These are phyloP conservation scores for Chauna torquata DNA, from an alignment of 2,113 vertebrate genomes.

Conservation along the genomic window DNA sequence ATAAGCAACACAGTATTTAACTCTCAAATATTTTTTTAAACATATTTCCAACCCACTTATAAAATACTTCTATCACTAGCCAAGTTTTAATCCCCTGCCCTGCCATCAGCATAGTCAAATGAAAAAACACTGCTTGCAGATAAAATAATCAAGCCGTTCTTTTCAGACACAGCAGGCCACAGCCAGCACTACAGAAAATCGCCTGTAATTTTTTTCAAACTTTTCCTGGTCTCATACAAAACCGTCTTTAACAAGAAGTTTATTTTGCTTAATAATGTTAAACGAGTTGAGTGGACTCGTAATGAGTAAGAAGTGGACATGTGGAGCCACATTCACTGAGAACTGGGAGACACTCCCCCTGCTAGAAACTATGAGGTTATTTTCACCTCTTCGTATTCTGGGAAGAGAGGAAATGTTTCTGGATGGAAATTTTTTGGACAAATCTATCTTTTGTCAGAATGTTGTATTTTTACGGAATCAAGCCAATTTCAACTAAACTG, in stretches of 20 bases:
- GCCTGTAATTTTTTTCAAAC: not conserved
- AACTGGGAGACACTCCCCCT: not conserved
- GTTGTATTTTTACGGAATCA: not conserved
- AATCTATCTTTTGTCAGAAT: not conserved
- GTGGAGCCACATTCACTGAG: not conserved
- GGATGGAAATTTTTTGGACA: not conserved
- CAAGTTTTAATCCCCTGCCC: not conserved
- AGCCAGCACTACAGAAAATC: not conserved
- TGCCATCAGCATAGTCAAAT: not conserved
- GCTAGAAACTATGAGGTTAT: not conserved
- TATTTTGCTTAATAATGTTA: not conserved
- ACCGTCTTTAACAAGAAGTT: not conserved
- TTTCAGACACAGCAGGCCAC: accelerated
- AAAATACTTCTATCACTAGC: not conserved
- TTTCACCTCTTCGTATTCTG: not conserved
- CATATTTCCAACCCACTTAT: not conserved
- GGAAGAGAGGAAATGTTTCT: not conserved
- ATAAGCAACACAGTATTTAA: not conserved
- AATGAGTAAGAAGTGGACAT: constrained; percentile 15
- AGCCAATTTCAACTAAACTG: not conserved
- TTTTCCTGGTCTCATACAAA: not conserved
- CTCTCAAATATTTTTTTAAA: not conserved
- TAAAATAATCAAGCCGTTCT: not conserved
- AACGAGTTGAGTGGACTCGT: not conserved
- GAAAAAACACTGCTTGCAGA: not conserved